Evolutionary conservation across 2,113 vertebrate genomes (phyloP).

Genomic region (Bubalus kerabau): DNA sequence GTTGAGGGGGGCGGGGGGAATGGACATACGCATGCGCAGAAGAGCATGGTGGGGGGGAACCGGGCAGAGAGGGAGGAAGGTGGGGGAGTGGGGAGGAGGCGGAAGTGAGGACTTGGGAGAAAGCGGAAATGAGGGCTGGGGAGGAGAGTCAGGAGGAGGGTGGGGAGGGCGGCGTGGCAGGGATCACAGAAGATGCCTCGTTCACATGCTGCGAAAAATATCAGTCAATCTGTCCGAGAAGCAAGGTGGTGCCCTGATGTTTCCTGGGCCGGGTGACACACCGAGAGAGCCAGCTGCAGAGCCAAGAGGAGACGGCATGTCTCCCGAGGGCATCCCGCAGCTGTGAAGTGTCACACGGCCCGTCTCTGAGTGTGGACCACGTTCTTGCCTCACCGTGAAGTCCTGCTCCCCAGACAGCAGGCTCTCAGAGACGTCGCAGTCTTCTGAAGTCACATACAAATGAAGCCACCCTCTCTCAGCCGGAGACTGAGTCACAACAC

Average conservation of each 20-base stretch:
- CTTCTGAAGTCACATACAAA: not conserved
- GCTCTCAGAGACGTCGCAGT: not conserved
- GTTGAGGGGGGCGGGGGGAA: constrained; percentile 30
- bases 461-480: not conserved
- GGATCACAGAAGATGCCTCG: not conserved
- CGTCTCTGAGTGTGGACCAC: not conserved
- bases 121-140: no score
- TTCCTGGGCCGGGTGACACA: not conserved
- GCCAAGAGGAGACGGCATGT: fast-evolving
- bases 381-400: not conserved
- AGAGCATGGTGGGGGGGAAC: not conserved
- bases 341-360: not conserved
- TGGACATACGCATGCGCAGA: not conserved
- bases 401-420: not conserved
- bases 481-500: not conserved
- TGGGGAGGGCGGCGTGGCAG: not conserved
- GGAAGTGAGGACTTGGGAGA: not conserved
- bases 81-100: fast-evolving
- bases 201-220: not conserved
- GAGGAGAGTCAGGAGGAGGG: not conserved
- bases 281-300: not conserved
- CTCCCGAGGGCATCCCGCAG: fast-evolving
- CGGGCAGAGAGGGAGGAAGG: fast-evolving
- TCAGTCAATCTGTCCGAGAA: not conserved
- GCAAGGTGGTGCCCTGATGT: fast-evolving